Evolutionary conservation across 2,113 vertebrate genomes (phyloP).

Genomic region (Gymnobelideus leadbeateri): DNA sequence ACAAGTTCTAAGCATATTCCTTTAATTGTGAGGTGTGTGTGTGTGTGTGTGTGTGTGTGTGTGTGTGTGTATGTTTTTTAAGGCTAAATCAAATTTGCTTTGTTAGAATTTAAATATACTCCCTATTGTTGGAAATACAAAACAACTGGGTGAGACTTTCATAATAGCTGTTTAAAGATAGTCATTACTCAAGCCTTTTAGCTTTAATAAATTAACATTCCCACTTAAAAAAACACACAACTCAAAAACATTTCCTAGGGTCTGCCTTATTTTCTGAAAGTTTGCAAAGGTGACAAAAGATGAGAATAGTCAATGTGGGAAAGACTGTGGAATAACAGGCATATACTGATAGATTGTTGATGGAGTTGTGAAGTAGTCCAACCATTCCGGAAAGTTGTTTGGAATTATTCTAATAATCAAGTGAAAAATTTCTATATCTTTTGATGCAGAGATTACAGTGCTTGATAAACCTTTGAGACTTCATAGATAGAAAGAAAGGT

Average conservation of each 20-base stretch:
- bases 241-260: not conserved
- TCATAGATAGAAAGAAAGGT: no score
- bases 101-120: not conserved
- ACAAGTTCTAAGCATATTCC: not conserved
- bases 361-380: no score
- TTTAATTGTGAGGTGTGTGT: not conserved
- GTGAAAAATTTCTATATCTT: no score
- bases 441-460: no score
- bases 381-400: no score
- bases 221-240: not conserved
- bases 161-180: no score
- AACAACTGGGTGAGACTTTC: not conserved
- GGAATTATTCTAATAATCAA: no score
- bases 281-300: not conserved
- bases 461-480: no score
- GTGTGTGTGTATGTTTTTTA: no score
- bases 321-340: not conserved
- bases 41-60: no score
- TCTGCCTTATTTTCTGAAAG: not conserved
- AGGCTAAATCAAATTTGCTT: not conserved
- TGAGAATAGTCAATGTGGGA: not conserved
- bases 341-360: no score
- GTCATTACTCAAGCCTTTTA: not conserved
- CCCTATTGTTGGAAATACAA: not conserved
- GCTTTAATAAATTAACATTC: not conserved